These are phyloP conservation scores for Ceratoteleas bidentatus DNA, from an alignment of 1,140 invertebrate species.

Conservation along the genomic window DNA sequence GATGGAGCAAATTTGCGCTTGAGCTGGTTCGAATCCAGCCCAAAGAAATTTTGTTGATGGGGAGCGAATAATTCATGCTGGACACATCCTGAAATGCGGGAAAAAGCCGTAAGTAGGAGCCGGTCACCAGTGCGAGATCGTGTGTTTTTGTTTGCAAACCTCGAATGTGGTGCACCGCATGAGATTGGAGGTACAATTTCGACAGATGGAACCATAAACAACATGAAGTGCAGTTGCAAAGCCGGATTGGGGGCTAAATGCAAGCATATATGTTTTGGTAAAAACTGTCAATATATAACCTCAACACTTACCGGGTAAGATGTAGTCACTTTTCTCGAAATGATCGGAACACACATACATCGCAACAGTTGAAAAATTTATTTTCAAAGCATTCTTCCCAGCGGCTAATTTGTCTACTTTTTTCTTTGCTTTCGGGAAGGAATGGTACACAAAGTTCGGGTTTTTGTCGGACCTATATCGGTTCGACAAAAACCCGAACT, in stretches of 20 bases:
- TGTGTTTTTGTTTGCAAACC: conserved; percentile 5
- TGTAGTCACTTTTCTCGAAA: too few relatives aligned
- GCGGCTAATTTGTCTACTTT: too few relatives aligned
- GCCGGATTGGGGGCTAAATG: conserved; percentile 23
- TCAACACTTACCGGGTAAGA: too few relatives aligned
- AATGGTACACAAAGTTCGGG: too few relatives aligned
- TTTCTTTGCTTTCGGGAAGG: too few relatives aligned
- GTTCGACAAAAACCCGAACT: too few relatives aligned
- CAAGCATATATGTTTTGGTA: too few relatives aligned
- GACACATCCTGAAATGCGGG: conserved; percentile 14
- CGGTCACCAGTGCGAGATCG: background rate
- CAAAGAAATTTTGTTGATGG: conserved; percentile 23
- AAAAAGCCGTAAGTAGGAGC: background rate
- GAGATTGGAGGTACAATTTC: conserved; percentile 8
- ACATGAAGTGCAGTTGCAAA: conserved; percentile 13
- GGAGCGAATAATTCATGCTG: conserved; percentile 1
- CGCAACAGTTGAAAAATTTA: too few relatives aligned
- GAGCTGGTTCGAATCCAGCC: conserved; percentile 1
- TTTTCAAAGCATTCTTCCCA: too few relatives aligned
- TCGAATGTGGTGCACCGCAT: conserved; percentile 8
- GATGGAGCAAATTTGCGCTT: background rate
- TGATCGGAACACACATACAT: too few relatives aligned
- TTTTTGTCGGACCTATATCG: too few relatives aligned
- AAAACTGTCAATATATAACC: too few relatives aligned
- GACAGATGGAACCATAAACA: background rate